Percentiles rank a stretch among this genome's conserved stretches.
These are phyloP conservation scores for Sciurus vulgaris DNA, from an alignment of 2,797 vertebrate genomes.

Conservation along the genomic window DNA sequence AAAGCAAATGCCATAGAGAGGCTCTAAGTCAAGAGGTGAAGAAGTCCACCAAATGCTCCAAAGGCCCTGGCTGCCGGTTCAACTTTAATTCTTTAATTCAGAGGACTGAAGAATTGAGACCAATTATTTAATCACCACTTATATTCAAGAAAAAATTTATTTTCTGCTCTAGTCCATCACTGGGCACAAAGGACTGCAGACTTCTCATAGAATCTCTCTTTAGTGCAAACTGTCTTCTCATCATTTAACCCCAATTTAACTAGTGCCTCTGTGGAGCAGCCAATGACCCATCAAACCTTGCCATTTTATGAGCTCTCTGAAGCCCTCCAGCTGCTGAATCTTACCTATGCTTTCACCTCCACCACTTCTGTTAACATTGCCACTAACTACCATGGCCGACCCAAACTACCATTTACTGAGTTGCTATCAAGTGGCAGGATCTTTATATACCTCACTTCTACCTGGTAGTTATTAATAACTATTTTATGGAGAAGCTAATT, in stretches of 20 bases:
- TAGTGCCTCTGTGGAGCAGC: not conserved
- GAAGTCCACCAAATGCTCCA: not conserved
- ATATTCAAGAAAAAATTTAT: not conserved
- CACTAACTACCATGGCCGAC: not conserved
- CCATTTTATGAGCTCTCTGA: not conserved
- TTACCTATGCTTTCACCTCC: fast-evolving
- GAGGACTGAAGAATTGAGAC: not conserved
- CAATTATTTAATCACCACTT: not conserved
- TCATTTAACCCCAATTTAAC: not conserved
- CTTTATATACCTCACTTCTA: not conserved
- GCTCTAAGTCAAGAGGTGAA: not conserved
- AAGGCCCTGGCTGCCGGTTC: not conserved
- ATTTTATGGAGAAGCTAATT: not conserved
- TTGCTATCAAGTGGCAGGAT: not conserved
- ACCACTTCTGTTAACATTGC: not conserved
- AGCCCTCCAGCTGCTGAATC: not conserved
- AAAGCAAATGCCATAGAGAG: not conserved
- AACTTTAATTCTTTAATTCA: conserved; percentile 12
- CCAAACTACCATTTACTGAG: not conserved
- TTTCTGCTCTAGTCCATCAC: not conserved
- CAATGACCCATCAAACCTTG: not conserved
- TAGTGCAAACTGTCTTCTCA: not conserved
- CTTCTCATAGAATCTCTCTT: not conserved
- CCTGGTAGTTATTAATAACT: not conserved
- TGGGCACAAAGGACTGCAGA: not conserved